A percentile compares a stretch with the other conserved stretches of the same genome.
Evolutionary conservation across 2,113 vertebrate species (phyloP).

Genomic region (Microtus oregoni): DNA sequence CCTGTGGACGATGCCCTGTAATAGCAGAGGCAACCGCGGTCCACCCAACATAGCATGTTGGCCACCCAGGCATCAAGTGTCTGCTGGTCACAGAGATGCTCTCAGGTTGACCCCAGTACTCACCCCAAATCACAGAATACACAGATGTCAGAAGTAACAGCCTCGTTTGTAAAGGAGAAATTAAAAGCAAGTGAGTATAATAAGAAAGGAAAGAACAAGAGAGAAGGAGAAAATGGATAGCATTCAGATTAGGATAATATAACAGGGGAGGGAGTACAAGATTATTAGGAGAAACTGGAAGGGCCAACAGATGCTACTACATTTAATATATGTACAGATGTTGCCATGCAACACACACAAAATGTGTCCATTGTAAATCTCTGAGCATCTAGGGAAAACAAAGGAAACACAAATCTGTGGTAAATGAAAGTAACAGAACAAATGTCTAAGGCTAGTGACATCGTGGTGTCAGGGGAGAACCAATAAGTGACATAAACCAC

Average conservation of each 20-base stretch:
- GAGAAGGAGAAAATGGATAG: neutral
- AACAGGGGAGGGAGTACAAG: neutral
- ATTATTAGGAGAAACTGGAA: neutral
- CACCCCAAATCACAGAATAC: neutral
- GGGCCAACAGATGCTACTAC: neutral
- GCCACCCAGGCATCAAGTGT: neutral
- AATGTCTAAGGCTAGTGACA: neutral
- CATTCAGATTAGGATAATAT: neutral
- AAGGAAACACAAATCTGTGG: neutral
- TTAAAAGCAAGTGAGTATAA: neutral
- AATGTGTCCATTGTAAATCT: neutral
- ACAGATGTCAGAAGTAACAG: neutral
- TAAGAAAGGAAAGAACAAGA: neutral
- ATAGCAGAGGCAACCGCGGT: rapidly evolving
- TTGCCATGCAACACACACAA: neutral
- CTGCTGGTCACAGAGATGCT: neutral
- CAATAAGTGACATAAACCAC: neutral
- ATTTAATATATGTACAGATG: neutral
- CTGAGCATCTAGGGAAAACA: neutral
- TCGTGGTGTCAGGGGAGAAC: neutral
- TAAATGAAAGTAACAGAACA: neutral
- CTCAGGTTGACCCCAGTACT: neutral
- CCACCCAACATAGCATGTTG: rapidly evolving
- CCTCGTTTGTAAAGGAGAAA: neutral
- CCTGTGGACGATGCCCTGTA: neutral